Evolutionary conservation across 1,140 invertebrate genomes (phyloP), one percentile per base, ranked within the genome.

Genomic region (Caenorhabditis inopinata): DNA sequence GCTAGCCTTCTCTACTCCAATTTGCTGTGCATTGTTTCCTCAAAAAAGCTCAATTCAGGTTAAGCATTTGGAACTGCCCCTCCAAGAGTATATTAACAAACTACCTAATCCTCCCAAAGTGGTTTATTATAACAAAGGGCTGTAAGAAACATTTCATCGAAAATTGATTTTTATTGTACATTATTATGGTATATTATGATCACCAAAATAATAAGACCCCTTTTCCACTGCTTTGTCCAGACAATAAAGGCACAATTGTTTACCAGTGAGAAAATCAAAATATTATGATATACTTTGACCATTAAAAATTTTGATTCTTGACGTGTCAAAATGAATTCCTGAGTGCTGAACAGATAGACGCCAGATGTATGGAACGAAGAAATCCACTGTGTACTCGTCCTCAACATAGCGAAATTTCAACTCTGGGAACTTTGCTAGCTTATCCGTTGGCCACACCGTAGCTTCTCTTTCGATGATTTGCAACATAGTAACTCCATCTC

Each of bases 281-380:
- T 1, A 18, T 45, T 21, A 42, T 42, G 75, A 25, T 32, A 78
- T 48, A 49, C 78, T 74, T 45, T 79, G 46, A 14, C 73, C 80
- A 29, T 81, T 76, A 45, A 77, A 81, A 9, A 81, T 45, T 73
- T 77, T 81, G 42, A 81, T 53, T 21, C 74, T 42, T 32, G 77
- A 51, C 14, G 53, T 51, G 18, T 77, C 80, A 53, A 81, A 81
- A 18, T 58, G 62, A 18, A 81, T 68, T 12, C 49, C 75, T 4
- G 80, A 76, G 23, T 77, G 76, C 32, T 81, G 49, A 23, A 78
- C 62, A 16, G 62, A 47, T 58, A 99, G 91, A 12, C 94, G 93
- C 97, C 97, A 99, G 45, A 98, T 93, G 89, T 99, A 99, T 9
- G 97, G 97, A 85, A 98, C 95, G 90, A 99, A 99, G 90, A 99